Conservation (phyloP, 1,140 invertebrate species). For the Apis cerana region DNA sequence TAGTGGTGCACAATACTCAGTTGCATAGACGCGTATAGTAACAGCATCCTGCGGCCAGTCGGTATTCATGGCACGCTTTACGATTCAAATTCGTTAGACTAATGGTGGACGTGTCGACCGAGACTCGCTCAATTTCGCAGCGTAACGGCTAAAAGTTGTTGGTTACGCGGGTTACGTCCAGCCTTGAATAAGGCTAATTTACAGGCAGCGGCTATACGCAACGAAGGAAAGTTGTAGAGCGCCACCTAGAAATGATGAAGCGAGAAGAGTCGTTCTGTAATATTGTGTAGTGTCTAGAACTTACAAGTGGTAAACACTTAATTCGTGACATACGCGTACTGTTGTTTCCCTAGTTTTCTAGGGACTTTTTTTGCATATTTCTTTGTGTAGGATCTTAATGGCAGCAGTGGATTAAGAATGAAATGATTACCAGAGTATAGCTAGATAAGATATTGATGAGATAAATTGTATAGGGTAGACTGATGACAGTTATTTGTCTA, state of each 20-base stretch:
- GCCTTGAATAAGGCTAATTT: constrained; percentile 32
- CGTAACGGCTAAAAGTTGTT: constrained; percentile 43
- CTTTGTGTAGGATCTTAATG: background rate
- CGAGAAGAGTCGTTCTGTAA: background rate
- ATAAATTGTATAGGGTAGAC: background rate
- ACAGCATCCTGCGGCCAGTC: constrained; percentile 7
- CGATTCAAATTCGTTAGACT: constrained; percentile 56
- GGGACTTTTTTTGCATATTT: background rate
- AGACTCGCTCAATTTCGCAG: constrained; percentile 37
- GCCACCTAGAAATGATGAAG: constrained; percentile 1
- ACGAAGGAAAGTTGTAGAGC: constrained; percentile 16
- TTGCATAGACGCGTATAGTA: background rate
- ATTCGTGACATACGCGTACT: background rate
- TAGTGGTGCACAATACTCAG: constrained; percentile 1
- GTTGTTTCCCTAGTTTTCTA: background rate
- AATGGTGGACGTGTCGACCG: constrained; percentile 43
- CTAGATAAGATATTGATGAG: background rate
- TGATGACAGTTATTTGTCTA: background rate
- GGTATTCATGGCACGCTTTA: constrained; percentile 52
- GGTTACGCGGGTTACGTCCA: background rate
- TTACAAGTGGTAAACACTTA: constrained; percentile 21
- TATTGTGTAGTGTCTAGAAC: background rate
- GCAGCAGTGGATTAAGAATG: background rate
- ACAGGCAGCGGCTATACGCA: background rate
- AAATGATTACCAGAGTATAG: background rate